Evolutionary conservation across 2,888 invertebrate genomes (phyloP).

Genomic region (Ochropleura plecta): DNA sequence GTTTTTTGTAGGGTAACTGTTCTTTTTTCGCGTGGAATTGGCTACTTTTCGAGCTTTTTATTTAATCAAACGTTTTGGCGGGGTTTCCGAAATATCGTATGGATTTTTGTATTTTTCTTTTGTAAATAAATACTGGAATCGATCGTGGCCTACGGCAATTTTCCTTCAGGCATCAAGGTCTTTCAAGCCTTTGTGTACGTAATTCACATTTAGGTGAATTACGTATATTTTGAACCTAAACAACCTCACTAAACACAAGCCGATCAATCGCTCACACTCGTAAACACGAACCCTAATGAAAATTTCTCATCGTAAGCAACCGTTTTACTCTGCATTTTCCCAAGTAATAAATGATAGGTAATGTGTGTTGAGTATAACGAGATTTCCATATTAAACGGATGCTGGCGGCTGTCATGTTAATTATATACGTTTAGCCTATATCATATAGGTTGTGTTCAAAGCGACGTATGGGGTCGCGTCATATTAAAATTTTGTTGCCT

Average conservation of each 20-base stretch:
- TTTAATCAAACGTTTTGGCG: background rate
- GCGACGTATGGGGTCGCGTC: conserved; percentile 44
- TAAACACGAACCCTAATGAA: conserved; percentile 50
- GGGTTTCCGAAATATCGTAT: background rate
- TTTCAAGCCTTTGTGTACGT: background rate
- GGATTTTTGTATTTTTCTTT: background rate
- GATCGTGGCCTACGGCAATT: background rate
- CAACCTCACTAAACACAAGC: background rate
- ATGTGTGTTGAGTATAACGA: conserved; percentile 71
- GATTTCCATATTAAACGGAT: conserved; percentile 76
- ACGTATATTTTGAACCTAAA: conserved; percentile 6
- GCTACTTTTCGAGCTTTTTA: conserved; percentile 11
- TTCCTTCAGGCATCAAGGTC: background rate
- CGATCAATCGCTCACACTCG: conserved; percentile 27
- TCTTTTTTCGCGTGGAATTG: conserved; percentile 17
- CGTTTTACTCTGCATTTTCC: conserved; percentile 64
- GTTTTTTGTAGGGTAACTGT: conserved; percentile 18
- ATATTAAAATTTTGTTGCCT: conserved; percentile 53
- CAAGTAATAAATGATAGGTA: conserved; percentile 75
- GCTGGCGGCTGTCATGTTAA: conserved; percentile 69
- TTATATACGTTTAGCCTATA: conserved; percentile 61
- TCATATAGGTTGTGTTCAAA: conserved; percentile 51
- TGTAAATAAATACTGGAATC: background rate
- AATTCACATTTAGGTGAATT: too few relatives aligned
- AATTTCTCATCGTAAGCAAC: conserved; percentile 50